phyloP scores from a whole-genome alignment of 2,888 invertebrate species.

The Homarus gammarus region DNA sequence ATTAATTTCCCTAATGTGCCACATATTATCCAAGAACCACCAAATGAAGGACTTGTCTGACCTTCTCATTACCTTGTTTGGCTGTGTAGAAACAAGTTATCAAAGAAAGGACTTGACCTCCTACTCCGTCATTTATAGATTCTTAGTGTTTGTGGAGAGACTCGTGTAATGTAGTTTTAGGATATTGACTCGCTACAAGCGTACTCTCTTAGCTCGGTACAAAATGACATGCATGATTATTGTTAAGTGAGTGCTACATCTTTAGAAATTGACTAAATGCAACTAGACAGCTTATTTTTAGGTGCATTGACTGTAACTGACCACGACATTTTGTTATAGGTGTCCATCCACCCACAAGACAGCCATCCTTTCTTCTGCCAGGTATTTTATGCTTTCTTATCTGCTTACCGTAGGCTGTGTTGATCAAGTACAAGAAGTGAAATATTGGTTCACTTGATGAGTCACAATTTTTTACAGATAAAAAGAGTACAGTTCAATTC shows the following conservation, averaged over 20 bases:
- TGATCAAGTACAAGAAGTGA: constrained; percentile 3
- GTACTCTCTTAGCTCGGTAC: constrained; percentile 14
- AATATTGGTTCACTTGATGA: background rate
- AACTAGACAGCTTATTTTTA: background rate
- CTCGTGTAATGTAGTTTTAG: background rate
- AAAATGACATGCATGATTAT: background rate
- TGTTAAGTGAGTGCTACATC: constrained; percentile 7
- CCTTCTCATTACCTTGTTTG: too few relatives aligned
- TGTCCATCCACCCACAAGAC: constrained; percentile 43
- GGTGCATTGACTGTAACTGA: constrained; percentile 25
- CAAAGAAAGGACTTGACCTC: too few relatives aligned
- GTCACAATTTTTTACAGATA: background rate
- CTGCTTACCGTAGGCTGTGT: constrained; percentile 2
- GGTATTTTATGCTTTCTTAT: constrained; percentile 37
- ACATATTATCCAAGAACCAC: too few relatives aligned
- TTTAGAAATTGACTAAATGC: background rate
- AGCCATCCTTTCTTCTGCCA: constrained; percentile 41
- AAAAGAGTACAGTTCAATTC: too few relatives aligned
- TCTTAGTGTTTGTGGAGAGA: background rate
- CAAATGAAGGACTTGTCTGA: too few relatives aligned
- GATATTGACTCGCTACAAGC: background rate
- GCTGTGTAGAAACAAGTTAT: too few relatives aligned
- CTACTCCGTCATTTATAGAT: too few relatives aligned
- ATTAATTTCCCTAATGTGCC: too few relatives aligned
- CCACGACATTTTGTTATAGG: constrained; percentile 52